Evolutionary conservation across 2,113 vertebrate genomes (phyloP), one percentile per base, ranked within the genome.

Genomic region (Peromyscus polionotus): DNA sequence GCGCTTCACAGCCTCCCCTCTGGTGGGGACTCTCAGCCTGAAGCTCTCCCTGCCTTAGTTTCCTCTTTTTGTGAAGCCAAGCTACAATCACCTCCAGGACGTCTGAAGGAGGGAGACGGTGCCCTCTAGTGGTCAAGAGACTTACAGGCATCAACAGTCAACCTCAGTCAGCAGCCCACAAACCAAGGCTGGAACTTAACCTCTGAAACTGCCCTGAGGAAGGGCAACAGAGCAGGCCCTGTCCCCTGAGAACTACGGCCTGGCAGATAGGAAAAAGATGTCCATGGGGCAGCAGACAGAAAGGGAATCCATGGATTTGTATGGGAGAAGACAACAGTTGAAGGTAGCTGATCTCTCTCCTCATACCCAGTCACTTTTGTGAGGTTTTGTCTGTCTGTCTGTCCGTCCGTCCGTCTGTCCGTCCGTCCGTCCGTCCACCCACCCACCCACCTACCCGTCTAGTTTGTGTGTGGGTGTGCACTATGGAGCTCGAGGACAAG

Each of bases 61-160:
- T 73, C 92, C 89, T 81, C 59, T 63, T 33, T 84, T 33, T 84
- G 63, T 75, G 88, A 75, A n/a, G 48, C 80, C 88, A 33, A n/a
- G 28, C 67, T 36, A 10, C 31, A 51, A 9, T 39, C 79, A n/a
- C 70, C 79, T 63, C 39, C 70, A 80, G 86, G 59, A 84, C 28
- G 20, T 45, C 75, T 72, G 48, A 54, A 94, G 76, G 96, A 83
- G 7, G 42, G 73, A 51, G 61, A 79, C 16, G 70, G 31, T 89
- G 97, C 94, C 97, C 97, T 97, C 96, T 98, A 89, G 96, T 93
- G 97, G 85, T 28, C 39, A 57, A 75, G 72, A 26, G 42, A 24
- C 2, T 1, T 51, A 75, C 0, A 24, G 61, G 91, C 54, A 19
- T 20, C 83, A 80, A 31, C 16, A 36, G 81, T 31, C 12, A 92